These are phyloP conservation scores for Deilephila elpenor DNA, from an alignment of 2,888 invertebrate species.

Conservation along the genomic window DNA sequence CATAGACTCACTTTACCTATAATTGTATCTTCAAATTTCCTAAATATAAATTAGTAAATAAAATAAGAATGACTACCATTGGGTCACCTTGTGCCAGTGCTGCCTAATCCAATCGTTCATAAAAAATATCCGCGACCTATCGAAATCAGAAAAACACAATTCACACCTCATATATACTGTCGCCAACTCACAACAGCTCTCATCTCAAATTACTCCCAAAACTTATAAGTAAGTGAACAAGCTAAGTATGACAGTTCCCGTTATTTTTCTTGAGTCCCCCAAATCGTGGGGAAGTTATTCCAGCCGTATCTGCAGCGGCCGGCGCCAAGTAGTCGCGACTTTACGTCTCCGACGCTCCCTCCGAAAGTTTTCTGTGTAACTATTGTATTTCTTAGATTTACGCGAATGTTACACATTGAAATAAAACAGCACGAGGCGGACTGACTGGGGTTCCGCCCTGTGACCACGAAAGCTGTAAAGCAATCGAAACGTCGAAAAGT, in stretches of 20 bases:
- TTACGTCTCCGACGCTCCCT: constrained; percentile 31
- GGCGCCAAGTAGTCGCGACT: constrained; percentile 36
- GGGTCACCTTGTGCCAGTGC: no score
- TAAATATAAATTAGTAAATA: no score
- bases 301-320: constrained; percentile 1
- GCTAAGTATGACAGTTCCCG: background rate
- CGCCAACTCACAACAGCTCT: background rate
- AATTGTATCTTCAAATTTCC: no score
- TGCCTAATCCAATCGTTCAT: no score
- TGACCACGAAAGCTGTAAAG: no score
- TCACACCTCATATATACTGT: background rate
- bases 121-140: background rate
- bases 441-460: no score
- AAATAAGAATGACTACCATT: no score
- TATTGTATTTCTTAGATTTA: background rate
- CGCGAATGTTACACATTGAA: no score
- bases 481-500: no score
- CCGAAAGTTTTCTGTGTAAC: constrained; percentile 17
- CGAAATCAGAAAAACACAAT: background rate
- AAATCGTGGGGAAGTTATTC: constrained; percentile 26
- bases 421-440: no score
- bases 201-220: background rate
- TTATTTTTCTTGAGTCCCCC: constrained; percentile 4
- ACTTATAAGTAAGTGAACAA: background rate
- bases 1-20: no score